Evolutionary conservation across 2,797 vertebrate species (phyloP).

Genomic region (Phoxinus dragarum): DNA sequence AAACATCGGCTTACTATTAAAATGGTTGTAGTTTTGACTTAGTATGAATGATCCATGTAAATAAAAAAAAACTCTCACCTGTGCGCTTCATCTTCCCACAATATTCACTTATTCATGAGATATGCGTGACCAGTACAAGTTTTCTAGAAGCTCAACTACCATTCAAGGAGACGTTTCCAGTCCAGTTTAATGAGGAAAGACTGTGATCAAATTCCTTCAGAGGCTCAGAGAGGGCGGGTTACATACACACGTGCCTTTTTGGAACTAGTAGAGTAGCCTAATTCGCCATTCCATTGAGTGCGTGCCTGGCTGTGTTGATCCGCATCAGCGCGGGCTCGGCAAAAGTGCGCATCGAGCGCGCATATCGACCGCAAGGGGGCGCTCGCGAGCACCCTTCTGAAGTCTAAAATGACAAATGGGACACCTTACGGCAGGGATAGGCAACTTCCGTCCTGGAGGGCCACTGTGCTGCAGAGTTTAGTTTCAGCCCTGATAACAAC

Average conservation of each 20-base stretch:
- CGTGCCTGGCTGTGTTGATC: not conserved
- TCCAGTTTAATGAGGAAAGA: not conserved
- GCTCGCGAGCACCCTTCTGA: too few relatives aligned
- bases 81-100: constrained; percentile 7
- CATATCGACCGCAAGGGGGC: too few relatives aligned
- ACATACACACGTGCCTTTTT: not conserved
- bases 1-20: not conserved
- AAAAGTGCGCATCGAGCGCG: too few relatives aligned
- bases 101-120: not conserved
- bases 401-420: too few relatives aligned
- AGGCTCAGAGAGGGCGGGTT: constrained; percentile 3
- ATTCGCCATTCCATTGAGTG: not conserved
- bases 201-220: not conserved
- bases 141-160: not conserved
- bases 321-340: too few relatives aligned
- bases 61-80: not conserved
- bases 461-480: too few relatives aligned
- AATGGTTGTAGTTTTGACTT: constrained; percentile 5
- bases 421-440: too few relatives aligned
- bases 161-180: not conserved
- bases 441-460: too few relatives aligned
- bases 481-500: too few relatives aligned
- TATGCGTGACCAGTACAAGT: not conserved
- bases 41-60: not conserved
- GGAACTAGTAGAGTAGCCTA: not conserved